phyloP scores from a whole-genome alignment of 2,888 invertebrate species.

The Cephus rjabovi region DNA sequence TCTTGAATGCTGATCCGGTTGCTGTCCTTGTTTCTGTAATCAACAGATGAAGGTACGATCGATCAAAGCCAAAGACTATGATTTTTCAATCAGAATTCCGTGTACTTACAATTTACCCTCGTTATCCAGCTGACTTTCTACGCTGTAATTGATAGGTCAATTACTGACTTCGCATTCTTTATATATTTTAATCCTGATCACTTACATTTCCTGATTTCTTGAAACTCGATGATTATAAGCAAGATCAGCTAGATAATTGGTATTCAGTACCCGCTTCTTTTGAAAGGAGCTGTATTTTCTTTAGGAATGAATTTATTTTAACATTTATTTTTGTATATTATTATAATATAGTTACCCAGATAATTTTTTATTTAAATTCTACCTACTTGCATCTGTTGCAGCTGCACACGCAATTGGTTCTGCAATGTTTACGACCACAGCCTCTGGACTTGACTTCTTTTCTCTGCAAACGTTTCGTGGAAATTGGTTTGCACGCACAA shows the following conservation, averaged over 20 bases:
- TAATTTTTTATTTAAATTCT: neutral
- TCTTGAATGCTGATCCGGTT: neutral
- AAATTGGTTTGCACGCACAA: slow-evolving; percentile 26
- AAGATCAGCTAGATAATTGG: slow-evolving; percentile 30
- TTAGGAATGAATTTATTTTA: neutral
- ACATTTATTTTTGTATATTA: neutral
- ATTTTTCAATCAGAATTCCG: neutral
- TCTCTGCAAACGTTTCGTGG: slow-evolving; percentile 32
- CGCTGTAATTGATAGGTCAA: neutral
- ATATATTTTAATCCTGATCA: neutral
- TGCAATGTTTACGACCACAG: neutral
- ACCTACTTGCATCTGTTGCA: slow-evolving; percentile 38
- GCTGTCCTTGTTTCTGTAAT: neutral
- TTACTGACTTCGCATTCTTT: neutral
- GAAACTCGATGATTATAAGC: slow-evolving; percentile 26
- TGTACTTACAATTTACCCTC: neutral
- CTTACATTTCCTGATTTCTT: neutral
- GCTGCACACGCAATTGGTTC: slow-evolving; percentile 25
- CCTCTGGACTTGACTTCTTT: slow-evolving; percentile 7
- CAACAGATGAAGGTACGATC: neutral
- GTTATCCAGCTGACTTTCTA: neutral
- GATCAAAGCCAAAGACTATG: neutral
- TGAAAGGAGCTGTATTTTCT: slow-evolving; percentile 25
- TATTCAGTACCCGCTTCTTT: slow-evolving; percentile 28
- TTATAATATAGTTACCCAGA: neutral